These are phyloP conservation scores for Alces alces DNA, from an alignment of 2,113 vertebrate species.

Conservation along the genomic window DNA sequence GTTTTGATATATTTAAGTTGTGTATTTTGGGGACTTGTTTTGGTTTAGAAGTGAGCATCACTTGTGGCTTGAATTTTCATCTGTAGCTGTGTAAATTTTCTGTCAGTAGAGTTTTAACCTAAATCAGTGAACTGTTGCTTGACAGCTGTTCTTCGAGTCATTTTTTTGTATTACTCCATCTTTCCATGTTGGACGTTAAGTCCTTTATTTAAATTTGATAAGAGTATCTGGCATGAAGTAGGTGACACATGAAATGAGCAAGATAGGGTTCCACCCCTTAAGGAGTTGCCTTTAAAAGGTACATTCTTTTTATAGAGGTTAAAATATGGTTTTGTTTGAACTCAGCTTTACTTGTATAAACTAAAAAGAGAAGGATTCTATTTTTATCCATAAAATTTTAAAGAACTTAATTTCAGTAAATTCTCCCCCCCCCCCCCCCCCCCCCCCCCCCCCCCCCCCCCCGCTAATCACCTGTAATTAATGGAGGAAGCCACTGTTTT, in stretches of 20 bases:
- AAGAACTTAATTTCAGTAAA: background rate
- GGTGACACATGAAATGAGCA: background rate
- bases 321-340: slow-evolving; percentile 10
- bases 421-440: rapidly evolving
- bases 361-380: background rate
- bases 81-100: background rate
- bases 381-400: background rate
- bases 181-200: background rate
- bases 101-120: background rate
- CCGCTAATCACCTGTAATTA: background rate
- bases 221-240: background rate
- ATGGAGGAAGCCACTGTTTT: background rate
- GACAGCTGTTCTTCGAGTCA: background rate
- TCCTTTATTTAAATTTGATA: background rate
- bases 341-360: background rate
- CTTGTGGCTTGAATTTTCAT: background rate
- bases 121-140: background rate
- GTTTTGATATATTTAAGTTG: background rate
- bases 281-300: background rate
- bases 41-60: background rate
- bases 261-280: background rate
- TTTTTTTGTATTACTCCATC: background rate
- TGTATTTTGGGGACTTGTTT: background rate
- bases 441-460: background rate
- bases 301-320: background rate